Evolutionary conservation across 2,888 invertebrate species (phyloP).

Genomic region (Cosmia pyralina): DNA sequence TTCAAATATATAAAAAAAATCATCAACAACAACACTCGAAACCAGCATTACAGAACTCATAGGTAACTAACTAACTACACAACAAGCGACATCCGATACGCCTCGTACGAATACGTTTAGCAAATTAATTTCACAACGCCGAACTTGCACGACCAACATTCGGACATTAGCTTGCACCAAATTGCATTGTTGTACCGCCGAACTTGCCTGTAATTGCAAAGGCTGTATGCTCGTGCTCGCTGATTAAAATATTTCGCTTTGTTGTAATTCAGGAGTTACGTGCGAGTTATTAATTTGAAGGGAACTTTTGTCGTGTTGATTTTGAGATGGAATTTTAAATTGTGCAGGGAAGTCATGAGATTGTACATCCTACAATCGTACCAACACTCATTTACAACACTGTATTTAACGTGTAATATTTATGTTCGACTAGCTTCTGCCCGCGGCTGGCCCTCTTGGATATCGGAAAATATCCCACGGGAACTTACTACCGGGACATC

Average conservation of each 20-base stretch:
- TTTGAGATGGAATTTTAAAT: not conserved
- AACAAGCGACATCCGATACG: conserved; percentile 69
- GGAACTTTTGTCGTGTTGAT: not conserved
- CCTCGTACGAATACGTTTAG: conserved; percentile 61
- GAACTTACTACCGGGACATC: too few relatives aligned
- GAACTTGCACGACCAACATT: conserved; percentile 73
- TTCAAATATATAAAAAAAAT: conserved; percentile 23
- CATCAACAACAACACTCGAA: conserved; percentile 11
- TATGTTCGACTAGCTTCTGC: not conserved
- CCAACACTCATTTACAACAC: not conserved
- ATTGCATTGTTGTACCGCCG: conserved; percentile 74
- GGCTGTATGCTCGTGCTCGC: conserved; percentile 42
- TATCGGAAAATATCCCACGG: too few relatives aligned
- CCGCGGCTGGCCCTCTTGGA: too few relatives aligned
- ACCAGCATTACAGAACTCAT: conserved; percentile 56
- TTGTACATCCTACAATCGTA: not conserved
- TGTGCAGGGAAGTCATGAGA: not conserved
- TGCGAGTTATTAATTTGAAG: conserved; percentile 5
- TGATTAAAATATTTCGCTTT: conserved; percentile 59
- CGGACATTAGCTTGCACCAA: conserved; percentile 74
- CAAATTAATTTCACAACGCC: conserved; percentile 70
- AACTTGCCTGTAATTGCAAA: conserved; percentile 63
- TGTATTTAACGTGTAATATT: not conserved
- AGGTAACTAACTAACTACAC: conserved; percentile 56
- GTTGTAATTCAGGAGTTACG: conserved; percentile 33